Conservation (phyloP, 2,888 invertebrate species). For the Proisotoma minuta region DNA sequence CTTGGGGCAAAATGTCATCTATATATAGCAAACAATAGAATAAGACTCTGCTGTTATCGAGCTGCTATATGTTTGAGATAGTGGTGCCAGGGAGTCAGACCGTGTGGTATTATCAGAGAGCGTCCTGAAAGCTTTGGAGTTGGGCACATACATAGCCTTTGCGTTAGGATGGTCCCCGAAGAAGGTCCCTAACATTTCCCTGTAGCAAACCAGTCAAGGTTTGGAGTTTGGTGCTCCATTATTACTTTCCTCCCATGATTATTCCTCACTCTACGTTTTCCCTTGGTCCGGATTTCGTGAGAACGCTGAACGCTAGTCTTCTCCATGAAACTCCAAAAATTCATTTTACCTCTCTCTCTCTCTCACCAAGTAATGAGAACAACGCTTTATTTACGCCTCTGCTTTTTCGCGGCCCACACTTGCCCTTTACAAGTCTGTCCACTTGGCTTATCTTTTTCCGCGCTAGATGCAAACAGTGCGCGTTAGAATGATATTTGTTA, state of each 20-base stretch:
- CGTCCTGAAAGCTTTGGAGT: no score
- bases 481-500: no score
- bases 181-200: neutral
- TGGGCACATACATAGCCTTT: no score
- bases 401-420: neutral
- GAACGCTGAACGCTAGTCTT: neutral
- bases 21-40: no score
- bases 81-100: no score
- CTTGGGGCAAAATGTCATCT: no score
- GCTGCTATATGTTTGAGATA: no score
- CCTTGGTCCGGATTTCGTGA: conserved; percentile 5
- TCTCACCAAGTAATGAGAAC: neutral
- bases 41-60: no score
- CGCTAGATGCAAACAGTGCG: no score
- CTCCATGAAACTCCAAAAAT: neutral
- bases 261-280: conserved; percentile 5
- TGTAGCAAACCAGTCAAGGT: neutral
- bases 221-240: neutral
- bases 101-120: no score
- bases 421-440: no score
- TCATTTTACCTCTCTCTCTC: neutral
- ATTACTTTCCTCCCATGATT: conserved; percentile 6
- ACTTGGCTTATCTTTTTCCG: no score
- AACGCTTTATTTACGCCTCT: neutral
- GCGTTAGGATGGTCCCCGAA: conserved; percentile 4